Evolutionary conservation across 2,113 vertebrate species (phyloP).

Genomic region (Microcebus lehilahytsara): DNA sequence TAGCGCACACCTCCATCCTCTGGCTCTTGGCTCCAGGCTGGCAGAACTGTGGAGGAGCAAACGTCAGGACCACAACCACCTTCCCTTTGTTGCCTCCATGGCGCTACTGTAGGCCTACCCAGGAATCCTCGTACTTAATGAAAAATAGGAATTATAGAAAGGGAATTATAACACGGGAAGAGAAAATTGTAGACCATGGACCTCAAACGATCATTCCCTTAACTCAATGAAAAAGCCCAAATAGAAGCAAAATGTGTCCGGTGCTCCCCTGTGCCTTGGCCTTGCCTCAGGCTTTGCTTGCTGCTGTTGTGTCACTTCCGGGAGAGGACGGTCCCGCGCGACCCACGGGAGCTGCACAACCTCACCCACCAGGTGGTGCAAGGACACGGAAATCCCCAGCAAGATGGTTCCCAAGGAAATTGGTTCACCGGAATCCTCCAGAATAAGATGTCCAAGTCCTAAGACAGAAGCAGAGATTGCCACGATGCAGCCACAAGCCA

Average conservation of each 20-base stretch:
- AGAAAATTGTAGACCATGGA: not conserved
- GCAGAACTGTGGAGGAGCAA: too few relatives aligned
- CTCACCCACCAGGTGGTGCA: not conserved
- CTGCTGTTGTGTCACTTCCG: not conserved
- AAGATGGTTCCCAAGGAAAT: not conserved
- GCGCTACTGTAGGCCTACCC: not conserved
- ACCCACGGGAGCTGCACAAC: fast-evolving
- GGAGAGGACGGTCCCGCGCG: not conserved
- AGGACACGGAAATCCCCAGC: not conserved
- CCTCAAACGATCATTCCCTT: not conserved
- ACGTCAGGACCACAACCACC: not conserved
- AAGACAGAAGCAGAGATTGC: not conserved
- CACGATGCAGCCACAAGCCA: not conserved
- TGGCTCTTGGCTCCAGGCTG: too few relatives aligned
- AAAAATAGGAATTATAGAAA: not conserved
- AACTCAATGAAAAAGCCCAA: not conserved
- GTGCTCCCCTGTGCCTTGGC: not conserved
- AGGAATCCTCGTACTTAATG: not conserved
- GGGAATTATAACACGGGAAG: not conserved
- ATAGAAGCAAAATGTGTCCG: not conserved
- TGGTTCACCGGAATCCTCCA: not conserved
- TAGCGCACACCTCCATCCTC: fast-evolving
- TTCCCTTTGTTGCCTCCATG: fast-evolving
- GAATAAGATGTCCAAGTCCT: not conserved
- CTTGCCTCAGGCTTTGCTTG: not conserved